Base-by-base conservation (phyloP, 2,113 vertebrate species). In the Sapajus apella region DNA sequence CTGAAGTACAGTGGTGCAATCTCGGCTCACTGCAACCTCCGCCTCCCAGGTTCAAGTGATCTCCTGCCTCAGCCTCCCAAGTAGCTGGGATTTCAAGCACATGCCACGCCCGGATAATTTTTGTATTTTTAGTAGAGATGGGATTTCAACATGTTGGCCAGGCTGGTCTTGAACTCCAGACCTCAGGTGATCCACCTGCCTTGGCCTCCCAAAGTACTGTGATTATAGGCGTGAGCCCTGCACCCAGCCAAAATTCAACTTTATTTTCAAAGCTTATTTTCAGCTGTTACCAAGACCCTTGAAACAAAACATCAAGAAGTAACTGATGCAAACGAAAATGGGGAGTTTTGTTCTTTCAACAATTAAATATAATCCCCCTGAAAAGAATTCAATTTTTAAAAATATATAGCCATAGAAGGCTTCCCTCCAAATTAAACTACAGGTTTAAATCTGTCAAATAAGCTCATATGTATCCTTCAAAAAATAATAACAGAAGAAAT, bases 401-500 rank as follows among this genome's bases (percentile, higher is more conserved):
- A 43, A 64, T 43, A 12, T 87, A 94, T 56, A 61, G 45, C 70
- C 81, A 87, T 4, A 35, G 58, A 92, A 86, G 87, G 50, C 8
- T 35, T 52, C 10, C 37, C 83, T 40, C 86, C 16, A 79, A 92
- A 87, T 91, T 84, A 93, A 97, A 73, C 58, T 61, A 75, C n/a
- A 58, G 30, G 79, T 47, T 83, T 93, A 80, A 95, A 94, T 87
- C 64, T 84, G 75, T 91, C 76, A 94, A 97, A 94, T 86, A 45
- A 96, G 81, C 52, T 94, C 64, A 77, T 32, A 68, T 23, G 27
- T 66, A 81, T 64, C 61, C 90, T 87, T 95, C 68, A 96, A 97
- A 93, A 95, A 91, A 35, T 61, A 87, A 94, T 68, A 70, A 95
- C 66, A 45, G 61, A 93, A 96, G 90, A 88, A 97, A 97, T n/a